Conservation (phyloP, 2,797 vertebrate genomes). For the Megalops cyprinoides region DNA sequence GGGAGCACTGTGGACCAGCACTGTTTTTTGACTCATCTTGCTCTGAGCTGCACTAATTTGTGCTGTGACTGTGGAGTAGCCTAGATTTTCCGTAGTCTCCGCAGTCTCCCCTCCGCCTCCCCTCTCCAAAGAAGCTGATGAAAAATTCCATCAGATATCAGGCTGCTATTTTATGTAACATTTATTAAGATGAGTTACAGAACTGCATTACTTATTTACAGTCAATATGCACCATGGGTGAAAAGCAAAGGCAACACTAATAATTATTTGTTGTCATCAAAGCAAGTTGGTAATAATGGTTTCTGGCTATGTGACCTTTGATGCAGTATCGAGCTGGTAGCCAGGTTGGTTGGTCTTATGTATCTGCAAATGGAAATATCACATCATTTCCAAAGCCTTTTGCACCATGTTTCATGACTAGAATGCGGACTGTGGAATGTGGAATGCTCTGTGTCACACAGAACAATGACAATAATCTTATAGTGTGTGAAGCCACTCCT, state of each 20-base stretch:
- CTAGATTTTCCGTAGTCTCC: background rate
- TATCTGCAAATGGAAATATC: conserved; percentile 5
- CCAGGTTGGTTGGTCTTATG: conserved; percentile 2
- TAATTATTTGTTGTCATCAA: conserved; percentile 28
- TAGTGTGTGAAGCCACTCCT: background rate
- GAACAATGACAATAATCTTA: conserved; percentile 5
- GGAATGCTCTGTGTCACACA: conserved; percentile 7
- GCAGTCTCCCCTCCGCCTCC: background rate
- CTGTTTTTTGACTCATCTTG: background rate
- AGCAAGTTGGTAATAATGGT: background rate
- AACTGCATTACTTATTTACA: conserved; percentile 23
- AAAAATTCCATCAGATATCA: conserved; percentile 6
- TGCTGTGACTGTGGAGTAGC: conserved; percentile 9
- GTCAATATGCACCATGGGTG: background rate
- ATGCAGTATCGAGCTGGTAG: conserved; percentile 1
- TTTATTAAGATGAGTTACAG: conserved; percentile 19
- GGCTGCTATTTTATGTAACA: conserved; percentile 28
- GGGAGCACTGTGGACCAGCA: background rate
- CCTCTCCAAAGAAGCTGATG: background rate
- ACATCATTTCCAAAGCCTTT: background rate
- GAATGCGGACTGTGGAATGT: background rate
- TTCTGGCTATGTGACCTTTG: conserved; percentile 7
- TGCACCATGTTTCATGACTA: too few relatives aligned
- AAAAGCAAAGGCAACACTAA: conserved; percentile 12
- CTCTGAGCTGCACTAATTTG: background rate